Evolutionary conservation across 1,140 invertebrate species (phyloP).

Genomic region (Heliconius hewitsoni): DNA sequence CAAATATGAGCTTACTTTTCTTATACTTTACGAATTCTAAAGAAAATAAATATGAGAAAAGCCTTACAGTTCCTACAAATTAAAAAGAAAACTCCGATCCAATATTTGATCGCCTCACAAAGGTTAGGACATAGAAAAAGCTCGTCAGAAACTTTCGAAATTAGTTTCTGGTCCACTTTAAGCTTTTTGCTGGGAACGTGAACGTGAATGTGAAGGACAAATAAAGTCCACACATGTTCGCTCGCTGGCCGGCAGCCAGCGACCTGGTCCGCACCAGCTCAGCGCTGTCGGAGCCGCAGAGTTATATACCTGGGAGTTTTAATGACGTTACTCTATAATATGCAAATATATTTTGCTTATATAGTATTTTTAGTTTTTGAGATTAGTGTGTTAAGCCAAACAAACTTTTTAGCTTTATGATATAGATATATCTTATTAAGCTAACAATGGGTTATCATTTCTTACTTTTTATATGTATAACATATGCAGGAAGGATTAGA

Average conservation of each 20-base stretch:
- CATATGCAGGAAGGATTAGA: no score
- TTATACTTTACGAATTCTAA: no score
- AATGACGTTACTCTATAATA: neutral
- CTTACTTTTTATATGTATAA: no score
- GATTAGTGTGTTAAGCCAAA: no score
- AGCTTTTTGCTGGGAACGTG: neutral
- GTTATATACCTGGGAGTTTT: neutral
- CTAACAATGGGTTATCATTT: no score
- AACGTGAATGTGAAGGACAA: neutral
- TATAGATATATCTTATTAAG: no score
- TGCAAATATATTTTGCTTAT: neutral
- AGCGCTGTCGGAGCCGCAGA: neutral
- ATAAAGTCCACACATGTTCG: slow-evolving; percentile 8
- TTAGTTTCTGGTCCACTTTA: slow-evolving; percentile 7
- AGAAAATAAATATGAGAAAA: no score
- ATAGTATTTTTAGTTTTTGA: neutral
- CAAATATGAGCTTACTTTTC: no score
- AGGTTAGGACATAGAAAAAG: neutral
- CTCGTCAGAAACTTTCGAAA: slow-evolving; percentile 10
- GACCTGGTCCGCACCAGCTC: neutral
- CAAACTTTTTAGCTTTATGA: no score
- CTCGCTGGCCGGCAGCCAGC: neutral
- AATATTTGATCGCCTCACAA: slow-evolving; percentile 8
- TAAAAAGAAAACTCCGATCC: neutral
- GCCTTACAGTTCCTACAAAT: neutral